Conservation (phyloP, 1,140 invertebrate genomes). For the Apis florea region DNA sequence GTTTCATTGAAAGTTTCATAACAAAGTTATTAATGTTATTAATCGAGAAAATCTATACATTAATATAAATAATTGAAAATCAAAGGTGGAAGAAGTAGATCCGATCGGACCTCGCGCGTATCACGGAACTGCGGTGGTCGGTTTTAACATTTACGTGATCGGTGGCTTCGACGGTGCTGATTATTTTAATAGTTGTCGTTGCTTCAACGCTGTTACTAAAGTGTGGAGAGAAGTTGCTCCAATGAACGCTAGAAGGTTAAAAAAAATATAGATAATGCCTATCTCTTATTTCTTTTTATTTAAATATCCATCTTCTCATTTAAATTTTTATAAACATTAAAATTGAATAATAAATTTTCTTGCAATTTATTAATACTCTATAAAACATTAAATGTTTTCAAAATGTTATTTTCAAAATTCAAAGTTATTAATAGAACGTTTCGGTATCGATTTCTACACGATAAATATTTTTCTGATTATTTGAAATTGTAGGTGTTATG, state of each 20-base stretch:
- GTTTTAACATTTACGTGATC: slow-evolving; percentile 85
- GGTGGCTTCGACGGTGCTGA: slow-evolving; percentile 86
- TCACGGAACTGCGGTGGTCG: slow-evolving; percentile 86
- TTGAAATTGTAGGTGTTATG: slow-evolving; percentile 81
- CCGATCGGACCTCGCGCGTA: slow-evolving; percentile 85
- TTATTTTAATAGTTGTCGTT: slow-evolving; percentile 84
- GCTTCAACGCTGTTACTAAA: slow-evolving; percentile 84
- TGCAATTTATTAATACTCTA: no score
- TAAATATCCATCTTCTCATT: not conserved
- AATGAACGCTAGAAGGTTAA: slow-evolving; percentile 83
- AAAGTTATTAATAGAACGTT: no score
- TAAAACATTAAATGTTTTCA: not conserved
- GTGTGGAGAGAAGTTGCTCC: slow-evolving; percentile 84
- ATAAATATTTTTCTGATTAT: not conserved
- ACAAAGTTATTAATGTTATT: no score
- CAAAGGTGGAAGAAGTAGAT: slow-evolving; percentile 82
- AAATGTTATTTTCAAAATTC: no score
- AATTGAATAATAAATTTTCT: not conserved
- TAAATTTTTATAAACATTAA: not conserved
- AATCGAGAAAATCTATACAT: no score
- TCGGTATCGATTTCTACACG: not conserved
- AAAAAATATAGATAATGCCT: not conserved
- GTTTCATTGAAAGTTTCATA: no score
- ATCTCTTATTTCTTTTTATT: not conserved
- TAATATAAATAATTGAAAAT: no score